Base-by-base conservation (phyloP, 2,888 invertebrate species). In the Chrysolina haemoptera region DNA sequence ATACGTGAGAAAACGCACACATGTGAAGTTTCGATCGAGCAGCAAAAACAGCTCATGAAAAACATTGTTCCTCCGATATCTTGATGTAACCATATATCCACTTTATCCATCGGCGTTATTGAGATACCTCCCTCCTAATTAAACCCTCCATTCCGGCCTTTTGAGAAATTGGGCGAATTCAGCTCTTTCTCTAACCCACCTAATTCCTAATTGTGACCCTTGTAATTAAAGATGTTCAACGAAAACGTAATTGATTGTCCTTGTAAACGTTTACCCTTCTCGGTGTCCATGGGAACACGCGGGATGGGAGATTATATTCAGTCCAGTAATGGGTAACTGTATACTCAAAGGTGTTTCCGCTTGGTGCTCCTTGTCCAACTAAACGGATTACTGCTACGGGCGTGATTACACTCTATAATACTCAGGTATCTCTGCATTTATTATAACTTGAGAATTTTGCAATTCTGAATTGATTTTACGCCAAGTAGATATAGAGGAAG, bases 311-410 rank as follows among this genome's bases (percentile, higher is more conserved):
- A 35, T 53, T 82, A 82, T 73, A 74, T 70, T 74, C 66, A 76
- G 77, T 76, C 53, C 76, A 67, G 78, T 81, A 82, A 83, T 82
- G 78, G 82, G 84, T 83, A 84, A 84, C 81, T 69, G 81, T 83
- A 84, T 82, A 81, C 82, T 82, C 84, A 84, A 84, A 85, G 83
- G 83, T 82, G 81, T 83, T 85, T 84, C 81, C 82, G 81, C 79
- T 76, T 70, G 78, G 77, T 77, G 80, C 75, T 76, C 48, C 77
- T 79, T 80, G 76, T 76, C 78, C 73, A 75, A 75, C 80, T 80
- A 78, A 80, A 78, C 73, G 74, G 80, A 80, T 80, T 79, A 79
- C 74, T 78, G 78, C 73, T 71, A 66, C 74, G 76, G 76, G 77
- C 78, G 76, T 77, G 80, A 80, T 79, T 79, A 80, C 74, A 70